phyloP scores from a whole-genome alignment of 2,797 vertebrate genomes.

The Falco novaeseelandiae region DNA sequence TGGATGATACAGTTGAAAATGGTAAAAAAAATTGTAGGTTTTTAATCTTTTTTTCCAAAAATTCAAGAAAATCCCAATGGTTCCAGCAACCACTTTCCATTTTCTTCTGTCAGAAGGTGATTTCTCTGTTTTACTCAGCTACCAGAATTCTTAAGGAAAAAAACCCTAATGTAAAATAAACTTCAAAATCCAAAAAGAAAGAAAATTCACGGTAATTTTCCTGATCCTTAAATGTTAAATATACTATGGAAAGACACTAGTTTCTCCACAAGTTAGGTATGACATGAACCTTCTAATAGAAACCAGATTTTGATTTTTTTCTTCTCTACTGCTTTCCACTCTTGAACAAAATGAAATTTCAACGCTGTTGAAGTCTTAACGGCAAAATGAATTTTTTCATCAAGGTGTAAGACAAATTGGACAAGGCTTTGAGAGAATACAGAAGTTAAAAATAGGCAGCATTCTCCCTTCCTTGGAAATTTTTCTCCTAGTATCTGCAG shows the following conservation, averaged over 20 bases:
- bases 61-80: not conserved
- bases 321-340: not conserved
- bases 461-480: not conserved
- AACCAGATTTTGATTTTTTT: not conserved
- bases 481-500: not conserved
- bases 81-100: not conserved
- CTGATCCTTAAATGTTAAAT: not conserved
- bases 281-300: not conserved
- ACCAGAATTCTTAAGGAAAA: not conserved
- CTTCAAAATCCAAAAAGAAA: not conserved
- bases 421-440: not conserved
- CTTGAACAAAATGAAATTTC: not conserved
- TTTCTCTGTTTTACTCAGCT: not conserved
- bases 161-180: not conserved
- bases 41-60: not conserved
- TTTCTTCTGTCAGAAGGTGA: not conserved
- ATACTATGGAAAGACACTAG: not conserved
- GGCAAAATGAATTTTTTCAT: not conserved
- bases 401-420: not conserved
- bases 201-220: not conserved
- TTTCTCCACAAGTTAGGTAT: not conserved
- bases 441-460: not conserved
- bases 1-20: slow-evolving; percentile 2
- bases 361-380: not conserved
- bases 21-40: not conserved